Evolutionary conservation across 2,888 invertebrate genomes (phyloP).

Genomic region (Rotaria magnacalcarata): DNA sequence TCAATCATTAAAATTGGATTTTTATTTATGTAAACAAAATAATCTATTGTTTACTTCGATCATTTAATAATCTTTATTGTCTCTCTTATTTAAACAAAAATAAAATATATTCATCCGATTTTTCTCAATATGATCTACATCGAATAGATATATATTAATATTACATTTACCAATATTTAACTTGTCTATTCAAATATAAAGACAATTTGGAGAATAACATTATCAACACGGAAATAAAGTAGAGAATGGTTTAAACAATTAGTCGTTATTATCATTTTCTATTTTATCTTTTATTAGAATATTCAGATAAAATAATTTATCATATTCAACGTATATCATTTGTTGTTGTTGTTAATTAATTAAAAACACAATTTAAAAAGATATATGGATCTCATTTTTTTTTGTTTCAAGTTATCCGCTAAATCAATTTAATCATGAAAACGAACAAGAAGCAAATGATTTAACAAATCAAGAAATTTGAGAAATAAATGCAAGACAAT

Average conservation of each 20-base stretch:
- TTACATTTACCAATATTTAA: conserved; percentile 44
- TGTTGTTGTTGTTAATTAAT: conserved; percentile 82
- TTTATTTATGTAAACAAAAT: not conserved
- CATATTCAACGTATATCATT: conserved; percentile 60
- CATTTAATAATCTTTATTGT: not conserved
- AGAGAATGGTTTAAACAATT: not conserved
- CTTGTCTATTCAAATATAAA: conserved; percentile 39
- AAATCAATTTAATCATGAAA: not conserved
- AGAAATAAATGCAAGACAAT: conserved; percentile 20
- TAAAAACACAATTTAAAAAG: conserved; percentile 88
- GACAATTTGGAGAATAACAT: conserved; percentile 30
- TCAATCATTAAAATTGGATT: not conserved
- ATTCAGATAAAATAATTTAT: conserved; percentile 77
- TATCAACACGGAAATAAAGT: conserved; percentile 15
- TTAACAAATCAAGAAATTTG: not conserved
- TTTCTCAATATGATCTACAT: not conserved
- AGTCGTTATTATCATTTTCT: conserved; percentile 63
- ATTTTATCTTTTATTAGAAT: conserved; percentile 72
- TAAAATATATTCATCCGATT: not conserved
- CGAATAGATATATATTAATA: not conserved
- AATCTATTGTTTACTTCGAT: not conserved
- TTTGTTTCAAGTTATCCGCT: not conserved
- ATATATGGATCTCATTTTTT: conserved; percentile 60
- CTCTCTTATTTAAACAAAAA: not conserved
- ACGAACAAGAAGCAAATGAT: not conserved